Evolutionary conservation across 2,888 invertebrate species (phyloP).

Genomic region (Leptopilina syphax): DNA sequence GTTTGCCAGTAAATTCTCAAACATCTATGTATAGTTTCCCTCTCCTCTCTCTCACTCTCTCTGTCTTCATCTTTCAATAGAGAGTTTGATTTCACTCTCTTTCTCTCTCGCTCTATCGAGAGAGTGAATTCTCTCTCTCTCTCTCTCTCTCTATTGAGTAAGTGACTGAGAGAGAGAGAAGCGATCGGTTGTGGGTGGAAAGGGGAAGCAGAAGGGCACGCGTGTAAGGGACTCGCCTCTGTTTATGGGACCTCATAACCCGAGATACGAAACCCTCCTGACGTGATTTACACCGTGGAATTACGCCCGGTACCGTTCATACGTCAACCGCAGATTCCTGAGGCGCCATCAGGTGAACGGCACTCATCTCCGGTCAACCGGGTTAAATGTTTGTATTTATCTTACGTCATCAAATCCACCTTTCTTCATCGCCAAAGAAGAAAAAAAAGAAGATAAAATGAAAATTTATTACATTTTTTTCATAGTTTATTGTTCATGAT

Average conservation of each 20-base stretch:
- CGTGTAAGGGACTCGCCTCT: constrained; percentile 50
- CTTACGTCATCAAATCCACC: constrained; percentile 34
- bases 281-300: constrained; percentile 68
- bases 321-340: constrained; percentile 64
- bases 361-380: constrained; percentile 48
- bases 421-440: neutral
- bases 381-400: constrained; percentile 55
- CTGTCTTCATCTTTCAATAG: neutral
- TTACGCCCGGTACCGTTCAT: constrained; percentile 63
- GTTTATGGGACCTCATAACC: constrained; percentile 66
- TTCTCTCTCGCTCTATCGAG: neutral
- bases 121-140: neutral
- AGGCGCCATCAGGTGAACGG: constrained; percentile 51
- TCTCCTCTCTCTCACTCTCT: too few species aligned
- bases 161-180: neutral
- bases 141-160: neutral
- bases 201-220: constrained; percentile 48
- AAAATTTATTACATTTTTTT: neutral
- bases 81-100: neutral
- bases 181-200: constrained; percentile 18
- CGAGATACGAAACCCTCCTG: constrained; percentile 63
- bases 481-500: too few species aligned
- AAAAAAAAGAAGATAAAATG: neutral
- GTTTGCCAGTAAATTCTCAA: constrained; percentile 24
- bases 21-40: neutral